Evolutionary conservation across 2,888 invertebrate genomes (phyloP).

Genomic region (Junonia oenone): DNA sequence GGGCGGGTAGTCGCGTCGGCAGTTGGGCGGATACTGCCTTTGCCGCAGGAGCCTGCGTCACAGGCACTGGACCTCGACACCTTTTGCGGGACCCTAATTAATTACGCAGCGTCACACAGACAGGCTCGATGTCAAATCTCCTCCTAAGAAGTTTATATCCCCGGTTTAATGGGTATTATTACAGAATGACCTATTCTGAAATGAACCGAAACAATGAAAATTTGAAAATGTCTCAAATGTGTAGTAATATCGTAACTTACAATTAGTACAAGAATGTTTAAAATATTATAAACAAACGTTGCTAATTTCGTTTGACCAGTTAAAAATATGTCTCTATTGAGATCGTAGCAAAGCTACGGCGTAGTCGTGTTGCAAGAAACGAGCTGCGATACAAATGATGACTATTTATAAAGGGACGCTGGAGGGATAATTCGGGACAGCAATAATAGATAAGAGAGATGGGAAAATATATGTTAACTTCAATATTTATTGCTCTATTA

Average conservation of each 20-base stretch:
- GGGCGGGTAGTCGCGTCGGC: slow-evolving; percentile 50
- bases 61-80: slow-evolving; percentile 65
- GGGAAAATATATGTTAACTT: background rate
- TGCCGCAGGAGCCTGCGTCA: slow-evolving; percentile 76
- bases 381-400: slow-evolving; percentile 11
- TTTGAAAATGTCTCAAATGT: no score
- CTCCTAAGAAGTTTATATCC: slow-evolving; percentile 13
- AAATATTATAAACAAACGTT: no score
- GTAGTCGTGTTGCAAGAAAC: slow-evolving; percentile 16
- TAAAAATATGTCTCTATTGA: background rate
- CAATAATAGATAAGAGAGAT: background rate
- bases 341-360: slow-evolving; percentile 6
- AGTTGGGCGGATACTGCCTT: slow-evolving; percentile 59
- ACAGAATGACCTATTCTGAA: slow-evolving; percentile 2
- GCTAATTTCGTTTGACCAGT: background rate
- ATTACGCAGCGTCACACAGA: slow-evolving; percentile 61
- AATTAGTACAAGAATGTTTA: no score
- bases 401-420: slow-evolving; percentile 11
- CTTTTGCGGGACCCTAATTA: slow-evolving; percentile 73
- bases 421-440: slow-evolving; percentile 1
- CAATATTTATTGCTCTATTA: background rate
- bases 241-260: no score
- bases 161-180: slow-evolving; percentile 1
- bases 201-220: no score
- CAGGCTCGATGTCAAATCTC: slow-evolving; percentile 43